phyloP scores from a whole-genome alignment of 1,140 invertebrate species.

The Bombus breviceps region DNA sequence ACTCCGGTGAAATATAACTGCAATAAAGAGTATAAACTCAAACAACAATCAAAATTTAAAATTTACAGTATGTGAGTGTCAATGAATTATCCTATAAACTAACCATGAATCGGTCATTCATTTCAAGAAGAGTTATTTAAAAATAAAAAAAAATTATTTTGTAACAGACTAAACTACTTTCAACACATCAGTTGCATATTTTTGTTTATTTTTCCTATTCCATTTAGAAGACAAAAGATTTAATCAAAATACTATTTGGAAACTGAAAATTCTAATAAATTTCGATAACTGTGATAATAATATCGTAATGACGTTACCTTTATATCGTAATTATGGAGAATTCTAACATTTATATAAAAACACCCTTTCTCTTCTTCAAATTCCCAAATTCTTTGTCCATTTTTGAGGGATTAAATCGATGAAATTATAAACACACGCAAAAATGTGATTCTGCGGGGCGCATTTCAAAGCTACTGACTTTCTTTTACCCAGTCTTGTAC shows the following conservation, averaged over 20 bases:
- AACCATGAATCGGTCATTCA: background rate
- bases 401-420: background rate
- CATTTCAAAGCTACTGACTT: slow-evolving; percentile 52
- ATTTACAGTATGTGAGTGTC: background rate
- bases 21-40: background rate
- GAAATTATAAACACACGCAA: background rate
- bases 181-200: background rate
- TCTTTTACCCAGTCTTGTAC: slow-evolving; percentile 52
- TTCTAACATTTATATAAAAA: background rate
- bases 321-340: background rate
- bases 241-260: background rate
- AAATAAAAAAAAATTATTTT: background rate
- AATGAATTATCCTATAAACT: background rate
- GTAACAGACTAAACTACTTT: background rate
- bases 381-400: background rate
- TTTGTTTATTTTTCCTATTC: background rate
- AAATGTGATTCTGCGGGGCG: slow-evolving; percentile 20
- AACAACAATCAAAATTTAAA: background rate
- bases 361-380: background rate
- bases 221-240: background rate
- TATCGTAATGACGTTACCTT: too few relatives aligned
- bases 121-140: background rate
- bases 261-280: background rate
- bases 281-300: background rate
- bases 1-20: background rate